Conservation (phyloP, 2,888 invertebrate species). For the Hanleya hanleyi region DNA sequence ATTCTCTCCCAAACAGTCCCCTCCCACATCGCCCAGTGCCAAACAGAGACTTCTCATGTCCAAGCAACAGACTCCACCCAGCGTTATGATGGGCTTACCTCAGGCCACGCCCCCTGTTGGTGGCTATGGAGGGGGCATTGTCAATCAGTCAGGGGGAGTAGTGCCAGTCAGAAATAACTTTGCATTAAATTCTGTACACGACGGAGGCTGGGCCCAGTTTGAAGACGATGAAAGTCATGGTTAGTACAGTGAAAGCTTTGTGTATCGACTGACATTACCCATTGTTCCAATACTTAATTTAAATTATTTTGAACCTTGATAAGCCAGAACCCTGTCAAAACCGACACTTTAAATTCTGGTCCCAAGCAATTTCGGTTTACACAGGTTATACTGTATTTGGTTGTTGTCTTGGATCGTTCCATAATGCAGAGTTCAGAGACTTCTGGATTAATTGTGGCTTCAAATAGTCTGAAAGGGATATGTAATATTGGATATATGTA, state of each 20-base stretch:
- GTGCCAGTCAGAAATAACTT: constrained; percentile 1
- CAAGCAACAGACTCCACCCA: constrained; percentile 8
- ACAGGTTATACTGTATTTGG: too few relatives aligned
- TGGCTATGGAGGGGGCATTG: not conserved
- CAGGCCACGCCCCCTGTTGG: constrained; percentile 7
- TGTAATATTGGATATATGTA: too few relatives aligned
- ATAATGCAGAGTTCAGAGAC: too few relatives aligned
- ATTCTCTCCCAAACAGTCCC: constrained; percentile 44
- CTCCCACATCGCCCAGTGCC: constrained; percentile 26
- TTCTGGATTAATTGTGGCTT: too few relatives aligned
- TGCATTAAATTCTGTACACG: constrained; percentile 36
- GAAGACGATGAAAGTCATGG: constrained; percentile 66
- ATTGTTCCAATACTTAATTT: not conserved
- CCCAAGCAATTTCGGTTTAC: too few relatives aligned
- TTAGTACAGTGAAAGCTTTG: constrained; percentile 31
- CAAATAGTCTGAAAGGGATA: too few relatives aligned
- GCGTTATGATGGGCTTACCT: not conserved
- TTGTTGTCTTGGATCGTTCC: too few relatives aligned
- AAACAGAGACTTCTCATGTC: not conserved
- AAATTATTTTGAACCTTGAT: not conserved
- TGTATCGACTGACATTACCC: not conserved
- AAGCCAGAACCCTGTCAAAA: too few relatives aligned
- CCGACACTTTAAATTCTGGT: too few relatives aligned
- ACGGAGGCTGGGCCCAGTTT: constrained; percentile 65
- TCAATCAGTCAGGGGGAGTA: not conserved